Conservation (phyloP, 1,140 invertebrate genomes). For the Pseudomyrmex flavicornis region DNA sequence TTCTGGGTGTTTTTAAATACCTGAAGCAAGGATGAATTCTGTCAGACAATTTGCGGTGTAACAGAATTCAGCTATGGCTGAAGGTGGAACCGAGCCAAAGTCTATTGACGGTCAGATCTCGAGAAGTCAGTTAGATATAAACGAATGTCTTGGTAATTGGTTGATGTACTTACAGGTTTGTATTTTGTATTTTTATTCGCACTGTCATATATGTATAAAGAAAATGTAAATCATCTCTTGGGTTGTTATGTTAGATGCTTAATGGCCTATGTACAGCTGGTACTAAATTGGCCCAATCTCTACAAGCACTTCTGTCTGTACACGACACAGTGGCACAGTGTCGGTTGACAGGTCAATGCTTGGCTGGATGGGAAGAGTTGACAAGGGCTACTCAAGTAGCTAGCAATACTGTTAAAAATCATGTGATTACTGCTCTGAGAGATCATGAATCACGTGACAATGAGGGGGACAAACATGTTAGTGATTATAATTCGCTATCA, state of each 20-base stretch:
- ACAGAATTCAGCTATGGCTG: conserved; percentile 79
- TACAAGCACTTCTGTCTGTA: conserved; percentile 86
- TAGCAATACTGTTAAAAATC: conserved; percentile 87
- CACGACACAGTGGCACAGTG: conserved; percentile 85
- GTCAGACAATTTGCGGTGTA: conserved; percentile 5
- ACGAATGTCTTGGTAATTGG: conserved; percentile 88
- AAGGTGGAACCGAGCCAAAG: conserved; percentile 81
- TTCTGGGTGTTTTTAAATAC: not conserved
- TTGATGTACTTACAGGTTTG: conserved; percentile 87
- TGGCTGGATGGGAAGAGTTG: conserved; percentile 87
- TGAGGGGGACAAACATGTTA: conserved; percentile 81
- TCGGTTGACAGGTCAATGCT: conserved; percentile 84
- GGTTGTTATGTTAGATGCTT: conserved; percentile 84
- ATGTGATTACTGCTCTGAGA: conserved; percentile 87
- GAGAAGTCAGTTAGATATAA: conserved; percentile 85
- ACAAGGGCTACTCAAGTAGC: conserved; percentile 87
- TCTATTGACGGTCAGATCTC: conserved; percentile 80
- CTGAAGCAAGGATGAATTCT: not conserved
- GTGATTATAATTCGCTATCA: conserved; percentile 37
- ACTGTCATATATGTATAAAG: not conserved
- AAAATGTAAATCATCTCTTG: conserved; percentile 34
- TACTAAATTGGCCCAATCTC: conserved; percentile 86
- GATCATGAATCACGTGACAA: conserved; percentile 84
- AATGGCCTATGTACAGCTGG: conserved; percentile 87
- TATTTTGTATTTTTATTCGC: conserved; percentile 32